phyloP scores from a whole-genome alignment of 2,797 vertebrate genomes.

The Spinus pinus region DNA sequence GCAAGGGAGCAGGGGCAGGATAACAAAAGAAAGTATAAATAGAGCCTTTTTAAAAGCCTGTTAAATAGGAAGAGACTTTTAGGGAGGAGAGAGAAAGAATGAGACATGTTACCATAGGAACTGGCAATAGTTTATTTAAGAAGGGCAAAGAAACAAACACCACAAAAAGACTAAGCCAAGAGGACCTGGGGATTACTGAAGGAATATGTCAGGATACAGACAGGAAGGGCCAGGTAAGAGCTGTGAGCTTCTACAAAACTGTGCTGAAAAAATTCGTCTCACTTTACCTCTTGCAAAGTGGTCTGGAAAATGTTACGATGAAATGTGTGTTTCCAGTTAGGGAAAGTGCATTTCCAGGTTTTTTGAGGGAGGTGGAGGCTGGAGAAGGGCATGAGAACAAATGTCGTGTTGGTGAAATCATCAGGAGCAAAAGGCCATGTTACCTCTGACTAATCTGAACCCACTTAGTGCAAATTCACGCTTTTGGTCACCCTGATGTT shows the following conservation, averaged over 20 bases:
- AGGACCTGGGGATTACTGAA: not conserved
- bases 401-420: not conserved
- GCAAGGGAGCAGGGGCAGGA: constrained; percentile 27
- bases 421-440: not conserved
- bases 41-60: constrained; percentile 10
- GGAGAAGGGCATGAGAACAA: not conserved
- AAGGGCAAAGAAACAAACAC: constrained; percentile 57
- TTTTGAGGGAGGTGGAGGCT: not conserved
- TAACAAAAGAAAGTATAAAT: constrained; percentile 59
- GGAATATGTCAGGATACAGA: not conserved
- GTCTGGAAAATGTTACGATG: not conserved
- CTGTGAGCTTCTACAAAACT: not conserved
- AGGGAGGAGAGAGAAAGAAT: constrained; percentile 20
- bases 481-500: not conserved
- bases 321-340: not conserved
- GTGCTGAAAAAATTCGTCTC: not conserved
- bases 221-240: not conserved
- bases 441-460: not conserved
- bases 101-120: constrained; percentile 41
- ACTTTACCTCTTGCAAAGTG: not conserved
- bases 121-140: constrained; percentile 55
- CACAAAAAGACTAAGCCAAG: not conserved
- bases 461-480: not conserved
- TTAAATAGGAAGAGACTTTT: constrained; percentile 56
- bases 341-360: not conserved